These are phyloP conservation scores for Heliothis subflexa DNA, from an alignment of 1,140 invertebrate genomes.

Conservation along the genomic window DNA sequence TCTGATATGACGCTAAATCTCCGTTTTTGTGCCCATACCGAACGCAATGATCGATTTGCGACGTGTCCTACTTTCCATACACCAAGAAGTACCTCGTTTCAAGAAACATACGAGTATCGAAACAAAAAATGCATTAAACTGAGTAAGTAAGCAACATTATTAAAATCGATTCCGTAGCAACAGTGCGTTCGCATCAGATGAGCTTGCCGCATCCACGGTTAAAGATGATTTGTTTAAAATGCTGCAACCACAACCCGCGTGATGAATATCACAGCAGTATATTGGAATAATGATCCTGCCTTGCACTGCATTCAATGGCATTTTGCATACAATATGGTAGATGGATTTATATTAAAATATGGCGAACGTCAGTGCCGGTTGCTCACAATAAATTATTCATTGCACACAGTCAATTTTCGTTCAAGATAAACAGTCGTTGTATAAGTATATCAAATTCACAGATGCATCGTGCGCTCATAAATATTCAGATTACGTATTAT, in stretches of 20 bases:
- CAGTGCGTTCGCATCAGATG: constrained; percentile 59
- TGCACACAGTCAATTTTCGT: constrained; percentile 84
- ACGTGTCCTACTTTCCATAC: constrained; percentile 44
- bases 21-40: constrained; percentile 23
- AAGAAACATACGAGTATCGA: constrained; percentile 23
- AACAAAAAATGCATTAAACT: constrained; percentile 40
- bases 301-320: constrained; percentile 84
- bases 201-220: constrained; percentile 64
- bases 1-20: constrained; percentile 35
- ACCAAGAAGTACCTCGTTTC: constrained; percentile 28
- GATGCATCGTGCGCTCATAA: constrained; percentile 79
- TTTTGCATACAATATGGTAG: constrained; percentile 86
- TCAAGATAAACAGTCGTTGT: constrained; percentile 75
- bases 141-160: constrained; percentile 62
- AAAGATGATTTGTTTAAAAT: constrained; percentile 86
- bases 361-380: constrained; percentile 82
- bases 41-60: constrained; percentile 39
- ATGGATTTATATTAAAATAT: constrained; percentile 86
- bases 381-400: constrained; percentile 85
- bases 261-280: constrained; percentile 83
- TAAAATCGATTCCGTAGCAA: constrained; percentile 75
- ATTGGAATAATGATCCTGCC: constrained; percentile 85
- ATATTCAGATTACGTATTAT: constrained; percentile 85
- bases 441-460: constrained; percentile 81
- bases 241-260: constrained; percentile 71